phyloP scores from a whole-genome alignment of 2,113 vertebrate species.

The Probosciger aterrimus region DNA sequence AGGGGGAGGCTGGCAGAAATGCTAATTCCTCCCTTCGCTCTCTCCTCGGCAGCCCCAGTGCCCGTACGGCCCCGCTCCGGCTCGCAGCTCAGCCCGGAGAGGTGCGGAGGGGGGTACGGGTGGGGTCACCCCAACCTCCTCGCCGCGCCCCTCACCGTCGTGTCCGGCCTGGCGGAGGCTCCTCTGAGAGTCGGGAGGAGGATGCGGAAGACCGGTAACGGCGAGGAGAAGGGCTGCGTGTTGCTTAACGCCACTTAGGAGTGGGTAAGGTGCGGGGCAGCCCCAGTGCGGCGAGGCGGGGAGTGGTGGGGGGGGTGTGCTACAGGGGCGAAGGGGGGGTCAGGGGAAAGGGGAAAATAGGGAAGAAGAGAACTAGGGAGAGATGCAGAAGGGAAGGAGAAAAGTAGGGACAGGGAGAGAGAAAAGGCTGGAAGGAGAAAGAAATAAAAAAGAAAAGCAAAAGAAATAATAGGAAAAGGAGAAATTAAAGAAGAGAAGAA shows the following conservation, averaged over 20 bases:
- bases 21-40: conserved; percentile 20
- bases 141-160: neutral
- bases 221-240: neutral
- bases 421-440: neutral
- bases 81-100: neutral
- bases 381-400: neutral
- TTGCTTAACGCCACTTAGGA: conserved; percentile 49
- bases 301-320: neutral
- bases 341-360: neutral
- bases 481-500: neutral
- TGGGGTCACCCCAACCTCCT: neutral
- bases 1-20: conserved; percentile 39
- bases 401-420: neutral
- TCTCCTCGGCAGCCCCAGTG: conserved; percentile 7
- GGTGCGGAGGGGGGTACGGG: neutral
- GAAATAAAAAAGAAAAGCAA: neutral
- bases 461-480: neutral
- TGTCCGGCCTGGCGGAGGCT: neutral
- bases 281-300: neutral
- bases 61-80: conserved; percentile 11
- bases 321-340: neutral
- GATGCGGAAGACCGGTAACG: conserved; percentile 42
- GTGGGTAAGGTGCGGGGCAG: neutral
- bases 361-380: neutral
- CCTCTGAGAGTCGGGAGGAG: conserved; percentile 37